Evolutionary conservation across 2,888 invertebrate species (phyloP), one percentile per base, ranked within the genome.

Genomic region (Celastrina argiolus): DNA sequence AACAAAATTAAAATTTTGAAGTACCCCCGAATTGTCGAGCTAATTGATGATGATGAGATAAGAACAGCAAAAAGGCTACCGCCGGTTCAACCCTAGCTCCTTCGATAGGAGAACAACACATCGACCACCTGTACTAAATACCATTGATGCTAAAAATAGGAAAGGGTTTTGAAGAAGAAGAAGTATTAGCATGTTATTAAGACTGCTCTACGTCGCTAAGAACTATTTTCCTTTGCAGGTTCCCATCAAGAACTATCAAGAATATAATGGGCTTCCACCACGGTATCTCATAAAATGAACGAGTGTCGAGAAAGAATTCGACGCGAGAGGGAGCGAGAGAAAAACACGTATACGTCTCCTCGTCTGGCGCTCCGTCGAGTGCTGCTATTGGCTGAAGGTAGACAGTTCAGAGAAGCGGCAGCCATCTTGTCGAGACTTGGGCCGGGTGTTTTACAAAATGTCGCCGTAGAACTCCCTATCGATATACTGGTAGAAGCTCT

Each of bases 381-480:
- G 73, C 92, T 97, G 78, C 92, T 97, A 66, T 88, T 98, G 74
- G 95, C 97, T 74, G 98, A 98, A 81, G 97, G 97, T 8, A 91
- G 96, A 34, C 97, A 97, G 86, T 97, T 96, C 82, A 91, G 96
- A n/a, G 98, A 98, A 80, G 97, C 97, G 6, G 97, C 97, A 0
- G 94, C 95, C 56, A 95, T 97, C 68, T 92, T 98, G 70, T 93
- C 95, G 58, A 92, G 96, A 56, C 90, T 98, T 18, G 96, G 96
- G 4, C 94, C 95, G 51, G 95, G 95, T 1, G 97, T 97, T 2
- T 92, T 98, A 73, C 94, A 95, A 71, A 93, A 94, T 2, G 94
- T 95, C 1, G 94, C 95, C 0, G 86, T 93, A 1, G 97, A 97
- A 71, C 90, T 98, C 71, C 98, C 98, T 0, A 93, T 97, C 65